Evolutionary conservation across 2,888 invertebrate species (phyloP).

Genomic region (Microctonus hyperodae): DNA sequence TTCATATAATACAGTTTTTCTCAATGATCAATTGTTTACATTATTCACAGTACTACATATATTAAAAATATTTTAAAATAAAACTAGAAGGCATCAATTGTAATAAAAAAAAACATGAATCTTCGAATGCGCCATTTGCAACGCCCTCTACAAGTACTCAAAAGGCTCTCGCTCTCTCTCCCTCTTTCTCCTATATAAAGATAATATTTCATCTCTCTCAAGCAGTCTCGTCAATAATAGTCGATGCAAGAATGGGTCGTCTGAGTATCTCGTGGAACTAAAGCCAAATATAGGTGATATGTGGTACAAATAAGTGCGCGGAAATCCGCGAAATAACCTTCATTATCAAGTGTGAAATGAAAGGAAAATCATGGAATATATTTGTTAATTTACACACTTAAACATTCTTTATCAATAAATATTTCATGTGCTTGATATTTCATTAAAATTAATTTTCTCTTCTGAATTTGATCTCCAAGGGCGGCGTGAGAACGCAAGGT

Average conservation of each 20-base stretch:
- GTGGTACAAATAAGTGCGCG: not conserved
- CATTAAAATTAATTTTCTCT: conserved; percentile 1
- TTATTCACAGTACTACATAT: too few relatives aligned
- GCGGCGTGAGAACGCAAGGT: conserved; percentile 50
- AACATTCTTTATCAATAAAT: not conserved
- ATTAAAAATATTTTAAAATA: too few relatives aligned
- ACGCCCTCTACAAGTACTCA: not conserved
- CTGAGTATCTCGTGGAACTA: not conserved
- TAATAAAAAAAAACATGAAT: not conserved
- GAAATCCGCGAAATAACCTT: not conserved
- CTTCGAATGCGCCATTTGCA: not conserved
- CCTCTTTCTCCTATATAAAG: not conserved
- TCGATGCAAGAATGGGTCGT: not conserved
- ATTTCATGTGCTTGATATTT: not conserved
- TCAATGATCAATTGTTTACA: too few relatives aligned
- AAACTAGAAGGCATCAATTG: too few relatives aligned
- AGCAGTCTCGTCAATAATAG: not conserved
- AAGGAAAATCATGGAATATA: not conserved
- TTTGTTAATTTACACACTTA: not conserved
- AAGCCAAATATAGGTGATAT: not conserved
- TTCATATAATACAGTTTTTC: too few relatives aligned
- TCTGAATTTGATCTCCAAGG: conserved; percentile 24
- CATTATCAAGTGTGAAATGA: not conserved
- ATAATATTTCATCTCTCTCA: too few relatives aligned
- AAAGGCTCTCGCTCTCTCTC: not conserved